Evolutionary conservation across 2,888 invertebrate genomes (phyloP).

Genomic region (Timandra comae): DNA sequence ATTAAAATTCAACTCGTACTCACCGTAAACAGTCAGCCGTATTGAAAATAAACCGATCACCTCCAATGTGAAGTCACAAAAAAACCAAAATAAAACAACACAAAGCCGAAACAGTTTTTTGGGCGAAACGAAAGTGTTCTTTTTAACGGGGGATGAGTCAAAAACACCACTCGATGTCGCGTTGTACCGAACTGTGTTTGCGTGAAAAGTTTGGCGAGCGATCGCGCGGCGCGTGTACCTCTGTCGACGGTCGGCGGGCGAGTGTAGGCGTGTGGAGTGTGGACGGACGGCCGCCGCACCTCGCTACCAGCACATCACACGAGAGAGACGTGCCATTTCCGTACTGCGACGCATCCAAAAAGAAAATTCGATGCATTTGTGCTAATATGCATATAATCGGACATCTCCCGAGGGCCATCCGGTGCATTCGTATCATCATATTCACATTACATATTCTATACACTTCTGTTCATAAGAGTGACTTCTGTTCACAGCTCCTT

Average conservation of each 20-base stretch:
- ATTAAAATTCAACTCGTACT: constrained; percentile 64
- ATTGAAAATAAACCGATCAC: constrained; percentile 62
- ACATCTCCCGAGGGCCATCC: constrained; percentile 49
- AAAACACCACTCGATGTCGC: constrained; percentile 61
- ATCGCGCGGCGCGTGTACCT: constrained; percentile 48
- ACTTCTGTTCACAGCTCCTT: no score
- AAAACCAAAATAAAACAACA: constrained; percentile 59
- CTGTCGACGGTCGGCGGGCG: constrained; percentile 51
- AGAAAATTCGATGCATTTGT: constrained; percentile 46
- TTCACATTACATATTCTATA: constrained; percentile 14
- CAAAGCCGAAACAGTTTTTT: constrained; percentile 58
- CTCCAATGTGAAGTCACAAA: constrained; percentile 66
- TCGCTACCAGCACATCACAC: constrained; percentile 16
- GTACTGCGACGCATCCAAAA: constrained; percentile 37
- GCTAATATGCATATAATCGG: constrained; percentile 55
- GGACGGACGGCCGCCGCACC: constrained; percentile 7
- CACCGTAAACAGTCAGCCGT: constrained; percentile 65
- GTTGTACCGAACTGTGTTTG: constrained; percentile 37
- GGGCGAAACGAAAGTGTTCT: constrained; percentile 43
- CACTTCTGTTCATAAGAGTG: no score
- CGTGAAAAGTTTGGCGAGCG: constrained; percentile 60
- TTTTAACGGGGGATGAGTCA: constrained; percentile 38
- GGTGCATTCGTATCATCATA: constrained; percentile 21
- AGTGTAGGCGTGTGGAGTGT: constrained; percentile 33
- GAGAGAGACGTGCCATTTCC: constrained; percentile 31